Evolutionary conservation across 2,888 invertebrate genomes (phyloP).

Genomic region (Taphrorychus bicolor): DNA sequence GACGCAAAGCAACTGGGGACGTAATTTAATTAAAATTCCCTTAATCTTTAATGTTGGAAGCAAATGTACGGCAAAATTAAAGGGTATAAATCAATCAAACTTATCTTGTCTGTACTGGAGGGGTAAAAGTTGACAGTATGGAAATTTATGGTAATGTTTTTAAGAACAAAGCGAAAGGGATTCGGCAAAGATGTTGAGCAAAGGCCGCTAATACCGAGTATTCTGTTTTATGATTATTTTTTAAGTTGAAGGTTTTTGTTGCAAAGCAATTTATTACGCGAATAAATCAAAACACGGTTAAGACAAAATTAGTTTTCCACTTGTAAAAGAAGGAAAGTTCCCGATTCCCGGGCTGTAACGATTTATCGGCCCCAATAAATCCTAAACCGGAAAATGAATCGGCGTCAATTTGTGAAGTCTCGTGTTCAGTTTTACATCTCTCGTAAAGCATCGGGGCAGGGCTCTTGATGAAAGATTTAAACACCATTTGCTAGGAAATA

Average conservation of each 20-base stretch:
- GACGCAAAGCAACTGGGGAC: neutral
- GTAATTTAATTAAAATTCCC: slow-evolving; percentile 6
- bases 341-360: neutral
- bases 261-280: too few species aligned
- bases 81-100: slow-evolving; percentile 25
- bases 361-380: slow-evolving; percentile 34
- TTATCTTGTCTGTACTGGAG: slow-evolving; percentile 22
- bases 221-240: too few species aligned
- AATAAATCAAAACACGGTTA: too few species aligned
- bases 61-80: slow-evolving; percentile 17
- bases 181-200: neutral
- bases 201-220: too few species aligned
- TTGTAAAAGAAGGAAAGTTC: neutral
- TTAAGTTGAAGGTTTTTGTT: too few species aligned
- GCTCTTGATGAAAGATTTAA: slow-evolving; percentile 30
- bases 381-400: slow-evolving; percentile 25
- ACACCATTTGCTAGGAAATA: neutral
- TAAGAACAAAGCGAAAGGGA: slow-evolving; percentile 9
- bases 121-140: slow-evolving; percentile 16
- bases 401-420: slow-evolving; percentile 33
- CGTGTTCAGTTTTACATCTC: slow-evolving; percentile 32
- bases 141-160: slow-evolving; percentile 21
- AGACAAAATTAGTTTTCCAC: neutral
- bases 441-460: slow-evolving; percentile 19
- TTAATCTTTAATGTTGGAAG: slow-evolving; percentile 6